Evolutionary conservation across 2,888 invertebrate species (phyloP), one percentile per base, ranked within the genome.

Genomic region (Tinea semifulvella): DNA sequence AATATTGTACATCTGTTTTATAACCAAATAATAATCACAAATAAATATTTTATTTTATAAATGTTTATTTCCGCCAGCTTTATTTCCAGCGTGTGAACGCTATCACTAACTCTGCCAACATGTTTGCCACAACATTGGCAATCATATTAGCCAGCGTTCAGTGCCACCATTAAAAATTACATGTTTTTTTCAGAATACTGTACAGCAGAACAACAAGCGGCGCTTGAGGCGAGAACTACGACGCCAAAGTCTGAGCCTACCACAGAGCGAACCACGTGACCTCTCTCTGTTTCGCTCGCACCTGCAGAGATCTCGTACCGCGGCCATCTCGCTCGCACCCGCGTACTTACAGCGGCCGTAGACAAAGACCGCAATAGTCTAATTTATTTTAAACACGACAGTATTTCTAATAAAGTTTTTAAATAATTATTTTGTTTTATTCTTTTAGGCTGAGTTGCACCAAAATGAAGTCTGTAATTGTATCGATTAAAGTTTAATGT

Each of bases 331-430:
- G 22, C 45, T 26, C 14, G 14, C 28, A 14, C 28, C 7, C 35
- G 18, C 25, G 46, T 39, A 46, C 44, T 47, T 43, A 45, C 42
- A 22, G 35, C 40, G 31, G 44, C 36, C 22, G 18, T 25, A 14
- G 20, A 17, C 13, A 18, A 19, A 14, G 40, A 13, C 28, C 31
- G 17, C 52, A 49, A 56, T 68, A 68, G 68, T 58, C 55, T 69
- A 64, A 68, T 67, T 69, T 67, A 65, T 63, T 50, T 4, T 56
- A 61, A 61, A 67, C 20, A 59, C 53, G 53, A 66, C 66, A 74
- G 70, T 76, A 75, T 74, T 75, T 66, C 55, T 71, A 77, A 72
- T 73, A 75, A 73, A 75, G 52, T 51, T 63, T 69, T 69, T 47
- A 44, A 25, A 11, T n/a, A 31, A 31, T 31, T n/a, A 27, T n/a